Conservation (phyloP, 2,888 invertebrate species). For the Phyllotreta striolata region DNA sequence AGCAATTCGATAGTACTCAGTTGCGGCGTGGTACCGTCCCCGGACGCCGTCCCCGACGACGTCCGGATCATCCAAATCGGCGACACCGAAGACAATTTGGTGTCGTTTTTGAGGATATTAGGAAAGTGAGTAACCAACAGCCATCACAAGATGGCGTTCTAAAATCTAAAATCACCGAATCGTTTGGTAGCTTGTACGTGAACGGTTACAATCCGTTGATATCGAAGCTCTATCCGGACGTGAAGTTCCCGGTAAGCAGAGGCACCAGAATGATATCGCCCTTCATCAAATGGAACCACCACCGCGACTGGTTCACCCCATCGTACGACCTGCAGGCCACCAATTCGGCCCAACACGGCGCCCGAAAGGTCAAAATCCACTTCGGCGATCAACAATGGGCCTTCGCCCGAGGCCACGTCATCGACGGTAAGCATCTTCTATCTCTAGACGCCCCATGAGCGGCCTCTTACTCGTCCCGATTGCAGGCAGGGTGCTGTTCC, state of each 20-base stretch:
- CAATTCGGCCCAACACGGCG: slow-evolving; percentile 21
- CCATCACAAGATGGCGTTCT: background rate
- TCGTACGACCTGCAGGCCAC: slow-evolving; percentile 33
- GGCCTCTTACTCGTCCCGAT: too few species aligned
- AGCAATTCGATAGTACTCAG: slow-evolving; percentile 48
- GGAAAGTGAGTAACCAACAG: slow-evolving; percentile 41
- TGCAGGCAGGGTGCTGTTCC: slow-evolving; percentile 58
- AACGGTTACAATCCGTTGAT: slow-evolving; percentile 79
- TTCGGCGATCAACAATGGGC: slow-evolving; percentile 67
- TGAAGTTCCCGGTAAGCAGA: slow-evolving; percentile 83
- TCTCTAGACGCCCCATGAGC: too few species aligned
- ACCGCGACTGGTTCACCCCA: slow-evolving; percentile 75
- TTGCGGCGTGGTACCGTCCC: slow-evolving; percentile 30
- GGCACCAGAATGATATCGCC: slow-evolving; percentile 66
- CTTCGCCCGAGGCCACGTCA: slow-evolving; percentile 80
- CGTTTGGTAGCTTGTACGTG: slow-evolving; percentile 73
- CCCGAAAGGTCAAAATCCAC: slow-evolving; percentile 29
- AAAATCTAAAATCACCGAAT: too few species aligned
- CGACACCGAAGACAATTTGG: slow-evolving; percentile 12
- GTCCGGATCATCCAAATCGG: slow-evolving; percentile 26
- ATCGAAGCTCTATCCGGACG: slow-evolving; percentile 77
- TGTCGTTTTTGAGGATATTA: slow-evolving; percentile 30
- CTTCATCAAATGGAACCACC: slow-evolving; percentile 89
- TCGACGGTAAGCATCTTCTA: slow-evolving; percentile 74
- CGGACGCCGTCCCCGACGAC: slow-evolving; percentile 12